These are phyloP conservation scores for Steinernema feltiae DNA, from an alignment of 1,140 invertebrate species.

Conservation along the genomic window DNA sequence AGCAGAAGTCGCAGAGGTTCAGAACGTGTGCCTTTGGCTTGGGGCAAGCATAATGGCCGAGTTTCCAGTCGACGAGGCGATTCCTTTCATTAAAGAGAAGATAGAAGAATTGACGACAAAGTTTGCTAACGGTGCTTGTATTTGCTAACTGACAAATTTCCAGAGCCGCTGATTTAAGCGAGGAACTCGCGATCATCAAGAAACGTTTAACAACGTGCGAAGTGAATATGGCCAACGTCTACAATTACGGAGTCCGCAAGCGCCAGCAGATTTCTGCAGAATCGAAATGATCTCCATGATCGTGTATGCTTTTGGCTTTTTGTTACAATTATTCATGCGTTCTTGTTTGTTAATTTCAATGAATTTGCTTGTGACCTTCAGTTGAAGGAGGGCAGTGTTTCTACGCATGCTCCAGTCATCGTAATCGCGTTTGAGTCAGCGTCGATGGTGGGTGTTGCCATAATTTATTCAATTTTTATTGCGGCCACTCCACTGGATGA, in stretches of 20 bases:
- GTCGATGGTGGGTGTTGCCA: neutral
- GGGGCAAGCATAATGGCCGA: conserved; percentile 98
- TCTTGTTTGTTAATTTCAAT: neutral
- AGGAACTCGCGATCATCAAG: conserved; percentile 81
- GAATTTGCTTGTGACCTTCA: too few species aligned
- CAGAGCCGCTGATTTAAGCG: conserved; percentile 70
- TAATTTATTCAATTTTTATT: neutral
- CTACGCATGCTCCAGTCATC: too few species aligned
- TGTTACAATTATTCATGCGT: neutral
- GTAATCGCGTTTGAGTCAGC: neutral
- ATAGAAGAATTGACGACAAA: conserved; percentile 78
- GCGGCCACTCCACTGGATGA: neutral
- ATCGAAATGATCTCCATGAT: neutral
- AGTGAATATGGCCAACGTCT: conserved; percentile 69
- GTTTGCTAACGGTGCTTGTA: conserved; percentile 38
- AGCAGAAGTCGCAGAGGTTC: conserved; percentile 75
- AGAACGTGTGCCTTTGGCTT: conserved; percentile 92
- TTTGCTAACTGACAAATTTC: conserved; percentile 14
- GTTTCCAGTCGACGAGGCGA: conserved; percentile 85
- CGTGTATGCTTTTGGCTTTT: neutral
- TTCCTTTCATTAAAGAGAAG: conserved; percentile 78
- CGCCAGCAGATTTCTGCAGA: neutral
- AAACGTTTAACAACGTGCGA: conserved; percentile 97
- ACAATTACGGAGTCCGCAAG: conserved; percentile 46
- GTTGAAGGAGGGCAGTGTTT: neutral